Evolutionary conservation across 2,797 vertebrate genomes (phyloP), one percentile per base, ranked within the genome.

Genomic region (Enteromius thamalakanensis): DNA sequence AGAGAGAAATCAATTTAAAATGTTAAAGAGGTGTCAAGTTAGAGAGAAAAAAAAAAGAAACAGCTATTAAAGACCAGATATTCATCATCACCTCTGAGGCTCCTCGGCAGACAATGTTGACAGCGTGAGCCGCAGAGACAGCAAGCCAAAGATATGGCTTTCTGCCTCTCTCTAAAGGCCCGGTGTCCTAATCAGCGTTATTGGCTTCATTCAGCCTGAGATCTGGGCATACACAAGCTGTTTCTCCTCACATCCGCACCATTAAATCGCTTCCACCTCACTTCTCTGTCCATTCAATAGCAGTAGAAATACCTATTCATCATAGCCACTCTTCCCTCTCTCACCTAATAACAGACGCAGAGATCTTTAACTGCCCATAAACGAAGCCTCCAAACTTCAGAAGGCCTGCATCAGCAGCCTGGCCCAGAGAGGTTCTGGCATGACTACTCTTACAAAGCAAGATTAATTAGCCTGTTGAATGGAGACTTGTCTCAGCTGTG

Each of bases 381-480:
- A 94, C 89, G 89, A 92, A 92, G 80, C 87, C 87, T 90, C 85
- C 82, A 88, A 92, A 93, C 90, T 93, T 87, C 75, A 89, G 90
- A 92, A 94, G 92, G 89, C 87, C 88, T 91, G 92, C 91, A 90
- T 94, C 93, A 95, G 93, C 93, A 94, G 91, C 89, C 88, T 88
- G 87, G 84, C 84, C 86, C 88, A 84, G 60, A 88, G 91, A 87
- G 89, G 89, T 92, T 91, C 90, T 90, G 89, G 91, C 92, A 90
- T 90, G 90, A 93, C 91, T 92, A 90, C 91, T 90, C 89, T 91
- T 90, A 94, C 94, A 95, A 95, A 95, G 91, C 92, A 94, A 95
- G 93, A 95, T 95, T 94, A 94, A 95, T 95, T 93, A 94, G 93
- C 93, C 91, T 94, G 92, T 93, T 94, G 92, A 93, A 92, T 92